Evolutionary conservation across 1,140 invertebrate genomes (phyloP).

Genomic region (Liolophura sinensis): DNA sequence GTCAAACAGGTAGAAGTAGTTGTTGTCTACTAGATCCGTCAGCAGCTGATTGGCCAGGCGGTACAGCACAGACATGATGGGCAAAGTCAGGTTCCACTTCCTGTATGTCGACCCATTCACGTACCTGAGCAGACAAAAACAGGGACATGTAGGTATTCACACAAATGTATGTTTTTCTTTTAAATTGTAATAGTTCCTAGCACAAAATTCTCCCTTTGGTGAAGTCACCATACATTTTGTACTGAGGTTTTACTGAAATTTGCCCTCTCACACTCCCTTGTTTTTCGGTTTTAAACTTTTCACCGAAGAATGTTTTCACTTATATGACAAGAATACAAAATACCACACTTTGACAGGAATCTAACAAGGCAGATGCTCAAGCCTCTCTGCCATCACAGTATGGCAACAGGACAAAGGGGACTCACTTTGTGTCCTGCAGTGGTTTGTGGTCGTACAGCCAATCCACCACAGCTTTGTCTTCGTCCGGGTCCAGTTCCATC

Average conservation of each 20-base stretch:
- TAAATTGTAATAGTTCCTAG: too few relatives aligned
- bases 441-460: constrained; percentile 99
- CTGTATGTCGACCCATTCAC: constrained; percentile 98
- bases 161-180: too few relatives aligned
- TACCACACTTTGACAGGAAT: too few relatives aligned
- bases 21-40: constrained; percentile 97
- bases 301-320: too few relatives aligned
- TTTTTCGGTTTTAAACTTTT: too few relatives aligned
- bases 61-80: constrained; percentile 97
- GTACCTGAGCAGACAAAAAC: constrained; percentile 62
- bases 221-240: too few relatives aligned
- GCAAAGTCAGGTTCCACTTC: constrained; percentile 92
- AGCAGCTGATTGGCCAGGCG: constrained; percentile 96
- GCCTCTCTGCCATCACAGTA: background rate
- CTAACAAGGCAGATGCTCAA: background rate
- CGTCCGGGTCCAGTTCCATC: constrained; percentile 95
- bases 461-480: constrained; percentile 81
- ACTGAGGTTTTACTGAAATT: too few relatives aligned
- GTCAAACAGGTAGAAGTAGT: constrained; percentile 99
- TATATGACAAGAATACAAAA: too few relatives aligned
- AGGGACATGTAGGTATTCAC: too few relatives aligned
- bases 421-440: constrained; percentile 78
- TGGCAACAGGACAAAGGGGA: background rate
- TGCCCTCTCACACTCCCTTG: too few relatives aligned
- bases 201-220: too few relatives aligned